Base-by-base conservation (phyloP, 1,140 invertebrate genomes). In the Lucilia sericata region DNA sequence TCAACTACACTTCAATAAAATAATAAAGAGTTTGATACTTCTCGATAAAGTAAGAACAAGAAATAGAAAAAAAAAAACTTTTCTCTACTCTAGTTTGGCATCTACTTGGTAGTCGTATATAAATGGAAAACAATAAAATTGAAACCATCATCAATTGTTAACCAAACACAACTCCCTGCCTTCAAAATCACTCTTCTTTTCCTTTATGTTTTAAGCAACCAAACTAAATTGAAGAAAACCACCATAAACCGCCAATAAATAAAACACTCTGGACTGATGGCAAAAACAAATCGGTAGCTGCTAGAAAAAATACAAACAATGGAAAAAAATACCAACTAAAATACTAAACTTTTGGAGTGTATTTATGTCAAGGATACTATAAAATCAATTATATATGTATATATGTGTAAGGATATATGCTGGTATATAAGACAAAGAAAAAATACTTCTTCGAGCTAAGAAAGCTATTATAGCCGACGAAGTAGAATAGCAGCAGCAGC, bases 201-300 rank as follows among this genome's bases (percentile, higher is more conserved):
- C 4, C 51, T 70, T 19, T 19, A 5, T 19, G 19, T 19, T 65
- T 65, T 19, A 65, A n/a, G n/a, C 14, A 65, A 19, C 14, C 55
- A 70, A 70, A 70, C 65, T 7, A 8, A 70, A 60, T 60, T 17
- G 55, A 60, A 70, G 25, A 30, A 70, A 19, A 19, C 19, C 42
- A 80, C 47, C 76, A 80, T 80, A 80, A 80, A 80, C 76, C 76
- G 76, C 76, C 76, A 80, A 80, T 80, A 80, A 80, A 80, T 80
- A 80, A 80, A 49, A 80, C n/a, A 25, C 76, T n/a, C 76, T 25
- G n/a, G 7, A 25, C n/a, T 21, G 17, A 70, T 42, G 42, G 2
- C 5, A 42, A 7, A 42, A 42, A 42, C 0, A 42, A 7, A 42
- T 42, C 42, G 5, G 10, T 10, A 42, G 42, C 42, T 8, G 42